phyloP scores from a whole-genome alignment of 2,888 invertebrate species.

The Miltochrista miniata region DNA sequence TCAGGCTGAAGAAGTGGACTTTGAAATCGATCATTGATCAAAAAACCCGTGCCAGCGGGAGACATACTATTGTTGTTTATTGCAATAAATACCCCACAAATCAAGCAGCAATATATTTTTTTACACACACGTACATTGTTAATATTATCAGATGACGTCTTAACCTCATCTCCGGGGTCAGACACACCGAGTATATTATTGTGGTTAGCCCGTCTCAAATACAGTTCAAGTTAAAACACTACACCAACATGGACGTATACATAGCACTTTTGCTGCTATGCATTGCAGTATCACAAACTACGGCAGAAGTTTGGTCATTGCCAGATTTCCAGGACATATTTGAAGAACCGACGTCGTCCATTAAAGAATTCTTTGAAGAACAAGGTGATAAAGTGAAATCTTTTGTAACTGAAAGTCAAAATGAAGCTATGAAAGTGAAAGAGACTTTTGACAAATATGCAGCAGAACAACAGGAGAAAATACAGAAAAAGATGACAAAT shows the following conservation, averaged over 20 bases:
- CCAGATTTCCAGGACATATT: conserved; percentile 32
- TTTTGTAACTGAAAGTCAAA: conserved; percentile 46
- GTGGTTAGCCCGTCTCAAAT: conserved; percentile 20
- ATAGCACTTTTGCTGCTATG: conserved; percentile 22
- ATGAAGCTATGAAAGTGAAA: conserved; percentile 44
- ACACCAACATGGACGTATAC: neutral
- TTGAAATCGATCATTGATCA: too few species aligned
- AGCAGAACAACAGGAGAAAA: conserved; percentile 52
- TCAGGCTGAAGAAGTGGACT: too few species aligned
- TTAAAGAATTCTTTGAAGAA: conserved; percentile 36
- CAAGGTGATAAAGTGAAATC: conserved; percentile 48
- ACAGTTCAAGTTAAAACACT: conserved; percentile 31
- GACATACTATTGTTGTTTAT: too few species aligned
- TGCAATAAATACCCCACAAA: too few species aligned
- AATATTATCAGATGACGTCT: conserved; percentile 42
- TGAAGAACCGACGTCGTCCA: conserved; percentile 17
- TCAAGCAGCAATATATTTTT: conserved; percentile 13
- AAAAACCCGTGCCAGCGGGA: too few species aligned
- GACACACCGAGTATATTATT: conserved; percentile 36
- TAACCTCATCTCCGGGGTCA: conserved; percentile 50
- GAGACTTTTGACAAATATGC: conserved; percentile 56
- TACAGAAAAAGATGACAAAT: conserved; percentile 48
- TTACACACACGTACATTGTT: conserved; percentile 16
- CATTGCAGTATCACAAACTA: conserved; percentile 15
- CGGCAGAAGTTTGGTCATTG: conserved; percentile 29